These are phyloP conservation scores for Tachycineta bicolor DNA, from an alignment of 2,113 vertebrate genomes.

Conservation along the genomic window DNA sequence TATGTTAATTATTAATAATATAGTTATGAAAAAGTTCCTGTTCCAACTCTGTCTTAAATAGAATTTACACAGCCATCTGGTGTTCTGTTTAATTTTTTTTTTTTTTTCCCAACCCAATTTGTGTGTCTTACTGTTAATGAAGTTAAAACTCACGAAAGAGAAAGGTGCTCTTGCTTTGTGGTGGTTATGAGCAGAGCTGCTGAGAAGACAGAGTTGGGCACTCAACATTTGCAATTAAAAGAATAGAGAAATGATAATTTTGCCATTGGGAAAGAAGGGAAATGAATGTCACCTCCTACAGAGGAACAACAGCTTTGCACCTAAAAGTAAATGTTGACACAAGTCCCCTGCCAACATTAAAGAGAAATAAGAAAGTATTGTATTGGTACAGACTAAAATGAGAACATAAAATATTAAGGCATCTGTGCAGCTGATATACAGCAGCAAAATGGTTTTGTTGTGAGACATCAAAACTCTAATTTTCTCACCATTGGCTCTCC, in stretches of 20 bases:
- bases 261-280: not conserved
- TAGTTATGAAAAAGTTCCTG: slow-evolving; percentile 73
- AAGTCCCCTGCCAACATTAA: not conserved
- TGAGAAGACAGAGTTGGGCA: not conserved
- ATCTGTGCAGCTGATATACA: not conserved
- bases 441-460: not conserved
- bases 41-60: slow-evolving; percentile 71
- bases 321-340: not conserved
- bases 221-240: not conserved
- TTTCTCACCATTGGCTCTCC: not conserved
- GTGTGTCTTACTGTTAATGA: slow-evolving; percentile 42
- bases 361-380: not conserved
- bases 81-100: slow-evolving; percentile 55
- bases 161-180: not conserved
- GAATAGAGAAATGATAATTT: not conserved
- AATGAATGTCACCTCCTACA: not conserved
- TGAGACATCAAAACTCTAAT: not conserved
- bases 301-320: not conserved
- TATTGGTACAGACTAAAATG: not conserved
- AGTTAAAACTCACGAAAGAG: slow-evolving; percentile 24
- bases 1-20: slow-evolving; percentile 79
- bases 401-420: not conserved
- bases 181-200: not conserved
- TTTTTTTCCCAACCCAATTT: slow-evolving; percentile 10
- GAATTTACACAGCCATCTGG: slow-evolving; percentile 77